Base-by-base conservation (phyloP, 2,113 vertebrate species). In the Triplophysa siluroides region DNA sequence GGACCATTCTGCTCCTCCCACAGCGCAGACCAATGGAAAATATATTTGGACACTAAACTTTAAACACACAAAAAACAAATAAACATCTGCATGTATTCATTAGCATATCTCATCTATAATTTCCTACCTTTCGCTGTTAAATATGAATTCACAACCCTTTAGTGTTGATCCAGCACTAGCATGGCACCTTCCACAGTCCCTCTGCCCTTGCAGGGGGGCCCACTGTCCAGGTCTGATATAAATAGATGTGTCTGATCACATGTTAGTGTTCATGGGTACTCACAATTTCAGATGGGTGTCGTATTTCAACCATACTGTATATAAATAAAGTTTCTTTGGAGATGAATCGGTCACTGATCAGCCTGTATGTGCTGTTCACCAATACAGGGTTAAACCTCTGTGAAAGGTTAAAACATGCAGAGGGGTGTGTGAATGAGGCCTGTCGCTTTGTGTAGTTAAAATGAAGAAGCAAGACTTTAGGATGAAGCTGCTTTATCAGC, bases 221-320 rank as follows among this genome's bases (percentile, higher is more conserved):
- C 60, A 81, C 69, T 75, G 65, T 85, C 82, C 79, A 61, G 54
- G 26, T 76, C 79, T 83, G 90, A 88, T 93, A 93, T 92, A 90
- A 93, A 93, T 92, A 93, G 91, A 90, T 87, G 79, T 85, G 81
- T 84, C 87, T 85, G 82, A 88, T 93, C 92, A 92, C 92, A 90
- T 91, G 91, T 45, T 85, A 80, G 80, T 73, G 75, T 82, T 64
- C 26, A 23, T 85, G 12, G 66, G 73, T 85, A 77, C 82, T 80
- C 75, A 81, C 50, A 47, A 41, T 45, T 71, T 70, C 78, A 79
- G 79, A 85, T 84, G 85, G 84, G 64, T 85, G 84, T 86, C 84
- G 86, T 88, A 86, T 88, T 89, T 90, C 43, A 74, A 56, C 24
- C 2, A 45, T 9, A 45, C 43, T 11, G 43, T 19, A 63, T 78